A percentile compares a stretch with the other conserved stretches of the same genome.
Evolutionary conservation across 2,797 vertebrate species (phyloP).

Genomic region (Todus mexicanus): DNA sequence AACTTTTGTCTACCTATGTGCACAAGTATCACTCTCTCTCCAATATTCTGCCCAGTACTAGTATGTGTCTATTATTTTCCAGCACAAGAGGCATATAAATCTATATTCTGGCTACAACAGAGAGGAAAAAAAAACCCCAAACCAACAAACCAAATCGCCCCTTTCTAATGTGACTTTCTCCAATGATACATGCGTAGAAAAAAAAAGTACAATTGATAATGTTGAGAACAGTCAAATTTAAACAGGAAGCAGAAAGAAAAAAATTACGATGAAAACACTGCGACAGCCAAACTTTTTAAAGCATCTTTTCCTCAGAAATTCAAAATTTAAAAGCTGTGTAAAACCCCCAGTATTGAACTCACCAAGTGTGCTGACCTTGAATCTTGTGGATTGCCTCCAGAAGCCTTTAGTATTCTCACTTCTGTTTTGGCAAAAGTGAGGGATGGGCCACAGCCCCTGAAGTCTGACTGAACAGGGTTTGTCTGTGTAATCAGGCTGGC

Average conservation of each 20-base stretch:
- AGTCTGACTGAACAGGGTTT: neutral
- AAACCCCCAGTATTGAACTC: neutral
- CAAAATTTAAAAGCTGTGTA: neutral
- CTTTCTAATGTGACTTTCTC: neutral
- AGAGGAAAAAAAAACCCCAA: neutral
- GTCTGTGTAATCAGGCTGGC: neutral
- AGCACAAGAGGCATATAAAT: neutral
- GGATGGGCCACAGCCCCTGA: neutral
- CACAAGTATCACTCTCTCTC: neutral
- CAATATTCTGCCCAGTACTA: neutral
- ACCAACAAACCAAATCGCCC: neutral
- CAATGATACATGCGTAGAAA: neutral
- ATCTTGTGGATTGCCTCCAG: neutral
- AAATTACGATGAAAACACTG: neutral
- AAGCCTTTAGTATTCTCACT: neutral
- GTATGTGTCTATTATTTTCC: neutral
- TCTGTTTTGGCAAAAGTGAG: neutral
- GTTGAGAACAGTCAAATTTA: neutral
- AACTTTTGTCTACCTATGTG: neutral
- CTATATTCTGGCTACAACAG: neutral
- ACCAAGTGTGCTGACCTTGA: neutral
- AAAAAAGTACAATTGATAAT: neutral
- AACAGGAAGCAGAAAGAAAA: neutral
- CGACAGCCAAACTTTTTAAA: neutral
- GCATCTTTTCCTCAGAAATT: neutral